A percentile compares a stretch with the other conserved stretches of the same genome.
phyloP scores from a whole-genome alignment of 2,797 vertebrate genomes.

The Trichosurus vulpecula region DNA sequence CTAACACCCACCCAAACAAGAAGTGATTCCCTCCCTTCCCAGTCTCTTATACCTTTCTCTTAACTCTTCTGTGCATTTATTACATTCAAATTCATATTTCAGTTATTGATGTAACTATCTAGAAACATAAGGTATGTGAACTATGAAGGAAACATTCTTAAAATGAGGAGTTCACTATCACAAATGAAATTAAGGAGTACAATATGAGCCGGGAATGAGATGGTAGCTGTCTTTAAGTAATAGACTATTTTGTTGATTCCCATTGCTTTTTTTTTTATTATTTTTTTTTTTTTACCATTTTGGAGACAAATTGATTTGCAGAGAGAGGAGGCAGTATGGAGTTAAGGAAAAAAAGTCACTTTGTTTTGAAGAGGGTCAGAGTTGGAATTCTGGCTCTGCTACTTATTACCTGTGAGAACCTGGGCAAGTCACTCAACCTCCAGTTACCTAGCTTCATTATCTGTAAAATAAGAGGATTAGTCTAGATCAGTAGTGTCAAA shows the following conservation, averaged over 20 bases:
- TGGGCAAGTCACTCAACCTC: background rate
- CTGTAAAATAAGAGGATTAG: background rate
- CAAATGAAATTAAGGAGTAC: background rate
- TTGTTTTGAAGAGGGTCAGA: background rate
- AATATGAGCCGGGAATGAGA: background rate
- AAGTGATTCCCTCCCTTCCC: background rate
- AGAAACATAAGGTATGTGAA: background rate
- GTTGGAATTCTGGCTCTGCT: background rate
- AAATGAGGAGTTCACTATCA: background rate
- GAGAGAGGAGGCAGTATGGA: background rate
- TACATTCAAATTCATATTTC: background rate
- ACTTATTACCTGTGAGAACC: background rate
- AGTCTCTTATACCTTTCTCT: background rate
- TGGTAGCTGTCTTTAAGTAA: background rate
- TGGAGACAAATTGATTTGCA: background rate
- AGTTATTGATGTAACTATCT: background rate
- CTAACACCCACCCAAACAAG: background rate
- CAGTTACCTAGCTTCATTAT: background rate
- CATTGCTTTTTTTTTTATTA: background rate
- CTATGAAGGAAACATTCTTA: background rate
- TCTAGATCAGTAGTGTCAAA: background rate
- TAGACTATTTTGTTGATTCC: background rate
- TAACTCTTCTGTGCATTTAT: background rate
- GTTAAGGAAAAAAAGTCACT: background rate
- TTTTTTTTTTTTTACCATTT: background rate